phyloP scores from a whole-genome alignment of 2,888 invertebrate genomes.

The Meganola albula region DNA sequence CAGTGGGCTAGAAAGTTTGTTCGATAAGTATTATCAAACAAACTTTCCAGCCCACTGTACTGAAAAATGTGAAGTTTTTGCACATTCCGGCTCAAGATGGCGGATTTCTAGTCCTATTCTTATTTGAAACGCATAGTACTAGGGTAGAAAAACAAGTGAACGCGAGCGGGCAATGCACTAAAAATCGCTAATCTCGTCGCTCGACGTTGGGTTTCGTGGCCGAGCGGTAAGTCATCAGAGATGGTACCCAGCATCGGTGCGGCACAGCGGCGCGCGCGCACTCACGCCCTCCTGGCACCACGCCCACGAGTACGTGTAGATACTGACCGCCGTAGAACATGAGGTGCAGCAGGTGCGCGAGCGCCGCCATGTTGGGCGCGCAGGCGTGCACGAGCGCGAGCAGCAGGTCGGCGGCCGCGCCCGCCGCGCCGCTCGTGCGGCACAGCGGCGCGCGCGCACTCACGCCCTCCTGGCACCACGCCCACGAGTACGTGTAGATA shows the following conservation, averaged over 20 bases:
- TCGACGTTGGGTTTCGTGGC: no score
- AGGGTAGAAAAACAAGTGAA: no score
- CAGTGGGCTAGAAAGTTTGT: no score
- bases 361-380: slow-evolving; percentile 92
- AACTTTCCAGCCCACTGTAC: no score
- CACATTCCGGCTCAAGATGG: no score
- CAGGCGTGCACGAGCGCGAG: slow-evolving; percentile 93
- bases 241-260: slow-evolving; percentile 90
- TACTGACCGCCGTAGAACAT: slow-evolving; percentile 93
- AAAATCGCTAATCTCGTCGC: no score
- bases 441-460: slow-evolving; percentile 88
- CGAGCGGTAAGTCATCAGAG: slow-evolving; percentile 92
- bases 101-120: no score
- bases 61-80: no score
- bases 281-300: slow-evolving; percentile 63
- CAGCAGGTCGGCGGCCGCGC: slow-evolving; percentile 94
- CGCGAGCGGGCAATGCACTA: no score
- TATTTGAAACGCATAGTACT: no score
- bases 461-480: slow-evolving; percentile 21
- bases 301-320: slow-evolving; percentile 88
- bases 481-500: not conserved
- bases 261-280: slow-evolving; percentile 88
- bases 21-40: no score
- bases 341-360: slow-evolving; percentile 90
- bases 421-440: slow-evolving; percentile 89